Evolutionary conservation across 2,113 vertebrate genomes (phyloP).

Genomic region (Phoenicopterus ruber): DNA sequence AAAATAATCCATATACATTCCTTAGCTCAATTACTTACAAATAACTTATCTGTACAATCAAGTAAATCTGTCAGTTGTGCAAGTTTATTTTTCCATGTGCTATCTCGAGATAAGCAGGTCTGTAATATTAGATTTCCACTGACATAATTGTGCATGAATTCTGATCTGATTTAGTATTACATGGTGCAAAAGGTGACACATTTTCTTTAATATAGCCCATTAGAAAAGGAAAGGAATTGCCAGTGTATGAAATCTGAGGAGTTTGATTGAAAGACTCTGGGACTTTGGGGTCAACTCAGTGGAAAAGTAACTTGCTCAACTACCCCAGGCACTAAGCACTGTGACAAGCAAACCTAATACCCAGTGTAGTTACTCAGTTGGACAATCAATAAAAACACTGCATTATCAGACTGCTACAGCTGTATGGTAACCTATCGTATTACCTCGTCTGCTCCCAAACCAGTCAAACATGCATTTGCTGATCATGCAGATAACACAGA

Average conservation of each 20-base stretch:
- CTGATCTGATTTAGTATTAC: constrained; percentile 81
- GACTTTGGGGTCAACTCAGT: constrained; percentile 67
- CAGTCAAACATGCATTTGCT: constrained; percentile 24
- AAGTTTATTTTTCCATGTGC: constrained; percentile 79
- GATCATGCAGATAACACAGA: constrained; percentile 55
- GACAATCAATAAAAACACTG: constrained; percentile 74
- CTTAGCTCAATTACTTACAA: constrained; percentile 84
- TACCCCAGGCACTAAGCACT: constrained; percentile 61
- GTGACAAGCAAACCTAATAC: constrained; percentile 70
- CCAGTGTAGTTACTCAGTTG: constrained; percentile 52
- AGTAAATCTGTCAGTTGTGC: constrained; percentile 68
- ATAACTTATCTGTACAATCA: constrained; percentile 79
- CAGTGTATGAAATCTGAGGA: constrained; percentile 71
- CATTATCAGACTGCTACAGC: constrained; percentile 76
- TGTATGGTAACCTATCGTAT: constrained; percentile 65
- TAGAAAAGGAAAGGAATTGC: constrained; percentile 68
- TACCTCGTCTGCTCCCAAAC: constrained; percentile 52
- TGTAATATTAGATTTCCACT: constrained; percentile 77
- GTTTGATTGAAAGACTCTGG: constrained; percentile 67
- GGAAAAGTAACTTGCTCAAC: constrained; percentile 70
- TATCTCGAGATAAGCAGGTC: constrained; percentile 80
- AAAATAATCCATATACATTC: constrained; percentile 80
- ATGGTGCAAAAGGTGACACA: constrained; percentile 76
- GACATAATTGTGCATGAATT: constrained; percentile 81
- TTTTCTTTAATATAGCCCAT: constrained; percentile 73